A percentile compares a stretch with the other conserved stretches of the same genome.
Conservation (phyloP, 1,140 invertebrate genomes). For the Aphelenchoides fujianensis region DNA sequence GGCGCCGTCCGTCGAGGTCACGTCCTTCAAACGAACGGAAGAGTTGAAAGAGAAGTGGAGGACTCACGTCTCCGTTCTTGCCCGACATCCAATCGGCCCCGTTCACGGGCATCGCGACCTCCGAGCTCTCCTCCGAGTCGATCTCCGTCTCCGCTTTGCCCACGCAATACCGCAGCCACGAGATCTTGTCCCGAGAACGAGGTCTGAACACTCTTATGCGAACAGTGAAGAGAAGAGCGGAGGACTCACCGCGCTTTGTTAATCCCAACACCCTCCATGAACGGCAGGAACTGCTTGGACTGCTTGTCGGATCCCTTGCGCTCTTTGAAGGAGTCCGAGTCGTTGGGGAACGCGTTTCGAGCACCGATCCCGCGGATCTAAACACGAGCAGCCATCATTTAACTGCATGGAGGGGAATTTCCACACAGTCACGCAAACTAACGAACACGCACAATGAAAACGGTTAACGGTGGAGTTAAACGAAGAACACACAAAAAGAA, state of each 20-base stretch:
- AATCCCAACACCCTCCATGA: slow-evolving; percentile 22
- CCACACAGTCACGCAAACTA: too few species aligned
- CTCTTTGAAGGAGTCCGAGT: slow-evolving; percentile 9
- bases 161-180: slow-evolving; percentile 35
- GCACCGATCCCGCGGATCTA: slow-evolving; percentile 20
- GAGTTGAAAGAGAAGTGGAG: neutral
- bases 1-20: neutral
- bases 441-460: too few species aligned
- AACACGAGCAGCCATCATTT: too few species aligned
- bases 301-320: slow-evolving; percentile 1
- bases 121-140: slow-evolving; percentile 34
- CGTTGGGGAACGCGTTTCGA: slow-evolving; percentile 15
- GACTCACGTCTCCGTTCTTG: neutral
- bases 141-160: slow-evolving; percentile 34
- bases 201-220: slow-evolving; percentile 3
- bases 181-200: slow-evolving; percentile 25
- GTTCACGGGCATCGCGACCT: slow-evolving; percentile 6
- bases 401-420: too few species aligned
- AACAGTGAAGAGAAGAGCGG: neutral
- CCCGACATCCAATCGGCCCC: slow-evolving; percentile 16
- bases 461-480: too few species aligned
- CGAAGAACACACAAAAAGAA: slow-evolving; percentile 7
- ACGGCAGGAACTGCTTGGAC: slow-evolving; percentile 24
- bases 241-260: slow-evolving; percentile 14
- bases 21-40: neutral